Percentiles rank a stretch among this genome's conserved stretches.
Evolutionary conservation across 2,888 invertebrate genomes (phyloP).

Genomic region (Ypsolopha scabrella): DNA sequence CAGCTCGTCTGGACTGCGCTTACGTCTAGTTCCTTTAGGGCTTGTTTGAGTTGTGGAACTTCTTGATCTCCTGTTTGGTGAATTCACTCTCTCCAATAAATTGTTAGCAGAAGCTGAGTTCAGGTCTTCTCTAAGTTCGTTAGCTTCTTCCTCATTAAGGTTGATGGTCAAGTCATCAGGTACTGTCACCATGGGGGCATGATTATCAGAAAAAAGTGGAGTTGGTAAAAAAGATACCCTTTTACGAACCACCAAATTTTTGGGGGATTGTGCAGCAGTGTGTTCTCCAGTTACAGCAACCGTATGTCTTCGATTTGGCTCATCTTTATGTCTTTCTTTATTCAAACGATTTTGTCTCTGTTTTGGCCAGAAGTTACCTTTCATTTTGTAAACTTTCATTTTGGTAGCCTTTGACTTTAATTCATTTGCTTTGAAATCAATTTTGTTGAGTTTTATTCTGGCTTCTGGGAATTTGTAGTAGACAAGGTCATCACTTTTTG

Average conservation of each 20-base stretch:
- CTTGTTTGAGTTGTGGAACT: slow-evolving; percentile 25
- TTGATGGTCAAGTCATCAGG: slow-evolving; percentile 64
- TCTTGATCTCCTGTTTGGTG: slow-evolving; percentile 30
- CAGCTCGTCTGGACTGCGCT: slow-evolving; percentile 28
- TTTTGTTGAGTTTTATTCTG: background rate
- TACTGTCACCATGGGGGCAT: slow-evolving; percentile 61
- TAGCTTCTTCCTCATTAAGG: slow-evolving; percentile 58
- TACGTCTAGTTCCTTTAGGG: slow-evolving; percentile 32
- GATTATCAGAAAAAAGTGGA: slow-evolving; percentile 53
- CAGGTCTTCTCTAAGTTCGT: slow-evolving; percentile 48
- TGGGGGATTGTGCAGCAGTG: slow-evolving; percentile 14
- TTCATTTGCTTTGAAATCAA: slow-evolving; percentile 30
- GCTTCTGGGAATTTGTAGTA: slow-evolving; percentile 43
- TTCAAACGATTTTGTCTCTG: slow-evolving; percentile 29
- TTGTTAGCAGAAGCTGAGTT: slow-evolving; percentile 28
- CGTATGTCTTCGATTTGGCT: slow-evolving; percentile 39
- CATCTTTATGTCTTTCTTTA: slow-evolving; percentile 26
- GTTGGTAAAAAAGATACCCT: slow-evolving; percentile 56
- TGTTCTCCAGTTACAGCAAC: slow-evolving; percentile 19
- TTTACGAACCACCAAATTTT: slow-evolving; percentile 36
- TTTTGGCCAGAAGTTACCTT: slow-evolving; percentile 61
- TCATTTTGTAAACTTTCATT: too few relatives aligned
- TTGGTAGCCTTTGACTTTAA: slow-evolving; percentile 44
- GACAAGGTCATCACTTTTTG: slow-evolving; percentile 36
- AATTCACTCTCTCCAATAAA: slow-evolving; percentile 12